These are phyloP conservation scores for Pterostichus madidus DNA, from an alignment of 2,888 invertebrate genomes.

Conservation along the genomic window DNA sequence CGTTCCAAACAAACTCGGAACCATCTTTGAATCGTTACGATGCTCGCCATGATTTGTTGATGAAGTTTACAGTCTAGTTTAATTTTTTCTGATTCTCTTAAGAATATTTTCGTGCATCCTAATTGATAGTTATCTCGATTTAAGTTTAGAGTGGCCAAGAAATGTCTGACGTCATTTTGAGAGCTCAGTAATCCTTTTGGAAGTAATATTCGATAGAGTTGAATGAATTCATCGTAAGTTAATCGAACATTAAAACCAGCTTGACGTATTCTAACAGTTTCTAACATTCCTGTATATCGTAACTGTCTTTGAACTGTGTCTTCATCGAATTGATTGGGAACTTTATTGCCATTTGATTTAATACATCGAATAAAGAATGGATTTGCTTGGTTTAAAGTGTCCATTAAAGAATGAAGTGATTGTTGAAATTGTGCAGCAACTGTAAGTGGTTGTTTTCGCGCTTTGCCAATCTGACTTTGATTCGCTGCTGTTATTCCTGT, in stretches of 20 bases:
- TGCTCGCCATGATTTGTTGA: conserved; percentile 95
- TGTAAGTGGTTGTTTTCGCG: conserved; percentile 92
- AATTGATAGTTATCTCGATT: conserved; percentile 95
- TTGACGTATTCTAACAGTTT: conserved; percentile 95
- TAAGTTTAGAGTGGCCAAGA: conserved; percentile 89
- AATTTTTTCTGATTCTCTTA: conserved; percentile 96
- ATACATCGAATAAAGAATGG: conserved; percentile 95
- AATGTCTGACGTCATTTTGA: conserved; percentile 91
- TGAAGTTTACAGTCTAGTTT: conserved; percentile 95
- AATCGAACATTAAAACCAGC: conserved; percentile 97
- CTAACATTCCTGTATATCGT: conserved; percentile 97
- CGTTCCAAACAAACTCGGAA: conserved; percentile 90
- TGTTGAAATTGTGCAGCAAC: conserved; percentile 97
- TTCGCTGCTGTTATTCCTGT: conserved; percentile 82
- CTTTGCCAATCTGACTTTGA: conserved; percentile 80
- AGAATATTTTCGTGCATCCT: conserved; percentile 92
- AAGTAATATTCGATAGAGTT: conserved; percentile 93
- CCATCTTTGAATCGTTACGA: conserved; percentile 95
- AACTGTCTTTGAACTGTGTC: conserved; percentile 94
- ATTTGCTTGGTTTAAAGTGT: conserved; percentile 93
- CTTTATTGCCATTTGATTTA: conserved; percentile 96
- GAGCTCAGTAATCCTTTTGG: conserved; percentile 93
- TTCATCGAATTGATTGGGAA: conserved; percentile 95
- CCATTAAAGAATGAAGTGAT: conserved; percentile 94
- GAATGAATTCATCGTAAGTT: conserved; percentile 96